Percentiles rank a stretch among this genome's conserved stretches.
phyloP scores from a whole-genome alignment of 2,113 vertebrate species.

The Callopanchax toddi region DNA sequence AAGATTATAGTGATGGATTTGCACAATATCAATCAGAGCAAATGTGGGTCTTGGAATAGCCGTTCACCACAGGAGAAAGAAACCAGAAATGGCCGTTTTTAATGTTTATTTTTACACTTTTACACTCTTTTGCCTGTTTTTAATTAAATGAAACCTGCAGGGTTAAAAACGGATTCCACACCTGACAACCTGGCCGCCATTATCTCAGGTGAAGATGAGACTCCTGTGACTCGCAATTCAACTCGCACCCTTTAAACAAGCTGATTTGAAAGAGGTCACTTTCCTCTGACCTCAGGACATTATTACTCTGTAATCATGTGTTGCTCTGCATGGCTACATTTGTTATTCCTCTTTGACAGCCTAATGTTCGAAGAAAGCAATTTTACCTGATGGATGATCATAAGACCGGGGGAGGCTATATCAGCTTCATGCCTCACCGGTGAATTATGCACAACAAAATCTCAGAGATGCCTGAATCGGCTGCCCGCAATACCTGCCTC shows the following conservation, averaged over 20 bases:
- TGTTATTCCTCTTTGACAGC: conserved; percentile 68
- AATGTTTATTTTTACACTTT: not conserved
- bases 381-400: conserved; percentile 73
- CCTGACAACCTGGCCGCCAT: not conserved
- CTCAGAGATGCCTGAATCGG: conserved; percentile 30
- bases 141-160: not conserved
- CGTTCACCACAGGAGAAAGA: not conserved
- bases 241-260: conserved; percentile 26
- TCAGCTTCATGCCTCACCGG: conserved; percentile 40
- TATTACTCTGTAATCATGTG: conserved; percentile 71
- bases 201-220: conserved; percentile 18
- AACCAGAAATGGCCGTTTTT: not conserved
- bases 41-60: conserved; percentile 46
- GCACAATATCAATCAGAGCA: conserved; percentile 59
- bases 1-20: conserved; percentile 66
- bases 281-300: conserved; percentile 54
- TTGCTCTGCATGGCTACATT: conserved; percentile 67
- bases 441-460: conserved; percentile 67
- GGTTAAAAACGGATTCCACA: not conserved
- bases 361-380: conserved; percentile 68
- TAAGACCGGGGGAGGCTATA: conserved; percentile 43
- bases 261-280: conserved; percentile 55
- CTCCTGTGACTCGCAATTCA: conserved; percentile 19
- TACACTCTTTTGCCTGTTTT: no score
- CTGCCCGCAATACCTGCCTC: conserved; percentile 32